These are phyloP conservation scores for Diplazon laetatorius DNA, from an alignment of 2,888 invertebrate genomes.

Conservation along the genomic window DNA sequence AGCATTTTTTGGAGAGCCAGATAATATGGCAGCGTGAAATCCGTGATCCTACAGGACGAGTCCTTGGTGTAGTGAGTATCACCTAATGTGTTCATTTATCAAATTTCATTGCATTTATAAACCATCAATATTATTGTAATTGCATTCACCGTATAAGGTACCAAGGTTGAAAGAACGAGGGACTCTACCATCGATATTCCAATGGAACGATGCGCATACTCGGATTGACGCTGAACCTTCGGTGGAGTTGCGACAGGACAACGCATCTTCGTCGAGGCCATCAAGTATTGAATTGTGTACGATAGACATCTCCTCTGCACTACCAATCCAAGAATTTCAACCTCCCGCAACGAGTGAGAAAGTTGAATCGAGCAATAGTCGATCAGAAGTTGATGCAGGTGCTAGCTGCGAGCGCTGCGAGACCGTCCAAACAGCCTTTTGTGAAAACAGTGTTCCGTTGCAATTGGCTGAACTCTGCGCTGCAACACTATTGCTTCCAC, in stretches of 20 bases:
- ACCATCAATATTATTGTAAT: conserved; percentile 4
- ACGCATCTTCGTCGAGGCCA: background rate
- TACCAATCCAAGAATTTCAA: too few relatives aligned
- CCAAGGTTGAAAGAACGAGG: conserved; percentile 40
- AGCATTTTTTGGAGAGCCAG: conserved; percentile 4
- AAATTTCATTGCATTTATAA: conserved; percentile 18
- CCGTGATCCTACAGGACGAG: conserved; percentile 16
- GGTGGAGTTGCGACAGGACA: background rate
- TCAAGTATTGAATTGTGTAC: background rate
- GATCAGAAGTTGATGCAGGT: too few relatives aligned
- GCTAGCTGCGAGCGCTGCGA: too few relatives aligned
- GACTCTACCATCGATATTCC: conserved; percentile 49
- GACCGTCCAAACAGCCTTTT: background rate
- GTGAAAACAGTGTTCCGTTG: background rate
- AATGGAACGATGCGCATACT: conserved; percentile 34
- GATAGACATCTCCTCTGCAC: too few relatives aligned
- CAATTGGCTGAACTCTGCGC: background rate
- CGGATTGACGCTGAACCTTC: background rate
- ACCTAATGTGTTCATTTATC: conserved; percentile 6
- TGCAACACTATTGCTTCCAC: conserved; percentile 11
- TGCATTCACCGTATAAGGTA: conserved; percentile 35
- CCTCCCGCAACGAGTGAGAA: too few relatives aligned
- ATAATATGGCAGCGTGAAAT: conserved; percentile 33
- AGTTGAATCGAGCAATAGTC: too few relatives aligned
- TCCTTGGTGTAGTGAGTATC: conserved; percentile 40